Percentiles rank a stretch among this genome's conserved stretches.
phyloP scores from a whole-genome alignment of 2,113 vertebrate species.

The Hippolais icterina region DNA sequence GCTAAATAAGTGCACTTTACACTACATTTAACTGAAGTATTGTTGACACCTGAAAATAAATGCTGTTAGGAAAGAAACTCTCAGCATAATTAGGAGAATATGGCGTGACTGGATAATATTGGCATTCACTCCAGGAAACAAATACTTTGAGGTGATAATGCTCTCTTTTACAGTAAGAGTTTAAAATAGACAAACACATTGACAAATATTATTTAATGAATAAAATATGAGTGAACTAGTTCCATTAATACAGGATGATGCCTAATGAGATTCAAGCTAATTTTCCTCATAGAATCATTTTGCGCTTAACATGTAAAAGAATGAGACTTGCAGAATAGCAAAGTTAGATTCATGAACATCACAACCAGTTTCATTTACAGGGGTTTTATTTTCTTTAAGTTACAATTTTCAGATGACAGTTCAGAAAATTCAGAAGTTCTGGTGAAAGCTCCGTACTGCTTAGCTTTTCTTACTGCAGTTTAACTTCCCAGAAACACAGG shows the following conservation, averaged over 20 bases:
- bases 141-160: conserved; percentile 69
- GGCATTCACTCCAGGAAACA: conserved; percentile 65
- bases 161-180: conserved; percentile 73
- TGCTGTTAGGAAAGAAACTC: not conserved
- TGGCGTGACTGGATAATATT: conserved; percentile 46
- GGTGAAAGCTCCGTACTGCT: not conserved
- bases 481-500: not conserved
- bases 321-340: not conserved
- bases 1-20: conserved; percentile 46
- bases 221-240: conserved; percentile 73
- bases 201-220: conserved; percentile 74
- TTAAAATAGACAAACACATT: conserved; percentile 69
- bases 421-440: not conserved
- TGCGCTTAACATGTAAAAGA: not conserved
- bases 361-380: not conserved
- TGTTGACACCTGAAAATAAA: conserved; percentile 15
- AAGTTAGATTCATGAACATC: not conserved
- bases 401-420: not conserved
- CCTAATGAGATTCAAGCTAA: conserved; percentile 17
- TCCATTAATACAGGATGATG: conserved; percentile 40
- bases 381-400: not conserved
- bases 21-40: conserved; percentile 31
- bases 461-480: not conserved
- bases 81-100: conserved; percentile 53
- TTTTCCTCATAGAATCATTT: not conserved